phyloP scores from a whole-genome alignment of 1,140 invertebrate genomes.

The Portunus trituberculatus region DNA sequence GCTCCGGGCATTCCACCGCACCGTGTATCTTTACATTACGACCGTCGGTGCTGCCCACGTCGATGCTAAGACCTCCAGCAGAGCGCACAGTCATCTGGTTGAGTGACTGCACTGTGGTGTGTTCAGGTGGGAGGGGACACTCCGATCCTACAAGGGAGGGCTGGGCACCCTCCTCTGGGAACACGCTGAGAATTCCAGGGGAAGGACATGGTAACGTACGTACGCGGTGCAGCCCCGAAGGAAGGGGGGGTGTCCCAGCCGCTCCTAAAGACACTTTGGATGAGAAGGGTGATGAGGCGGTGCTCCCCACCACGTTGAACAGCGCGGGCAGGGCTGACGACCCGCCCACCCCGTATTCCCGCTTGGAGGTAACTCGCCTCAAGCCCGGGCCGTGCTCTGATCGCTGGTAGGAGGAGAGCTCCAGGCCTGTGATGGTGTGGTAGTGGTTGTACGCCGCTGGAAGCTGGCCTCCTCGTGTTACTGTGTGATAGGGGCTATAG shows the following conservation, averaged over 20 bases:
- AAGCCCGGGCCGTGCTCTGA: background rate
- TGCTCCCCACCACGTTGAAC: conserved; percentile 45
- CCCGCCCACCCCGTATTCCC: conserved; percentile 45
- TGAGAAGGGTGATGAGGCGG: background rate
- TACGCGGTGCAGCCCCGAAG: background rate
- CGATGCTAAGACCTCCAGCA: conserved; percentile 56
- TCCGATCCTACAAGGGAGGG: too few species aligned
- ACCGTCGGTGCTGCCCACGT: conserved; percentile 67
- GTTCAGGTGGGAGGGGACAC: background rate
- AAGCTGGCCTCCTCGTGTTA: too few species aligned
- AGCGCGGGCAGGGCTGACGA: conserved; percentile 5
- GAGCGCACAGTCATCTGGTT: conserved; percentile 64
- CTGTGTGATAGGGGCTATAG: conserved; percentile 11
- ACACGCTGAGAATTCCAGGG: background rate
- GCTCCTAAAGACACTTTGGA: background rate
- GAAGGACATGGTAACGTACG: background rate
- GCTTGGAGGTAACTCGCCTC: background rate
- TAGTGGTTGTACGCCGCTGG: conserved; percentile 41
- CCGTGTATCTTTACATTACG: conserved; percentile 51
- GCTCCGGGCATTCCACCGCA: conserved; percentile 49
- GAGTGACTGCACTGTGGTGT: background rate
- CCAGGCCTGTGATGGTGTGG: conserved; percentile 64
- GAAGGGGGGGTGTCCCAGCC: background rate
- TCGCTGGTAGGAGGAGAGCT: conserved; percentile 27
- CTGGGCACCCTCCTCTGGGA: too few species aligned